These are phyloP conservation scores for Hydrochoerus hydrochaeris DNA, from an alignment of 2,113 vertebrate species.

Conservation along the genomic window DNA sequence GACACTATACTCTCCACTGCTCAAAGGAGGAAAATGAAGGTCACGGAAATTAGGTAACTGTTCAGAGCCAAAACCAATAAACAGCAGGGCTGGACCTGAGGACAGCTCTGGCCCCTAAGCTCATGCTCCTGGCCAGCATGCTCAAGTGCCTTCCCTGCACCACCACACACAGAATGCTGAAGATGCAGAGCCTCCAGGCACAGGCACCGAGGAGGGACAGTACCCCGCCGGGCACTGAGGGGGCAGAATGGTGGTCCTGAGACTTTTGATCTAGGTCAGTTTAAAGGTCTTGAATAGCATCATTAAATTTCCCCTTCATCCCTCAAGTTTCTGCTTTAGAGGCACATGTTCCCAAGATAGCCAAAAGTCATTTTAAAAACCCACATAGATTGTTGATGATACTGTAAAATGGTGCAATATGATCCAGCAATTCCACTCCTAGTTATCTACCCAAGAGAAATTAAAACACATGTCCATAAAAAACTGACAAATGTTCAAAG, in stretches of 20 bases:
- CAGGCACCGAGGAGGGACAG: neutral
- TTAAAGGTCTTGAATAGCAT: neutral
- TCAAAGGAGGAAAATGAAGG: neutral
- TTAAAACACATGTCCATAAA: neutral
- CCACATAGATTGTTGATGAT: neutral
- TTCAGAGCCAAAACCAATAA: neutral
- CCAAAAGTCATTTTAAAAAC: neutral
- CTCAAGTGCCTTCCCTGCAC: rapidly evolving
- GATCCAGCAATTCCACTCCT: neutral
- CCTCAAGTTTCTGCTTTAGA: neutral
- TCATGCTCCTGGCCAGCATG: too few species aligned
- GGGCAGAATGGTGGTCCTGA: neutral
- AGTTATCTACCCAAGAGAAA: neutral
- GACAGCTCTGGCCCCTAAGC: neutral
- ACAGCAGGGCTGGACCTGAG: neutral
- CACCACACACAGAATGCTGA: too few species aligned
- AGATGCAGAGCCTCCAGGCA: rapidly evolving
- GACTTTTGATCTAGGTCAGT: neutral
- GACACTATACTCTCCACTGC: rapidly evolving
- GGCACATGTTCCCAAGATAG: neutral
- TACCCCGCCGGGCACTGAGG: neutral
- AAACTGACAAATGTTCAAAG: neutral
- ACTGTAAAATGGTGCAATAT: neutral
- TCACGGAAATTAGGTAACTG: neutral
- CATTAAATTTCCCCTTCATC: neutral